These are phyloP conservation scores for Papilio polyxenes DNA, from an alignment of 1,140 invertebrate genomes.

Conservation along the genomic window DNA sequence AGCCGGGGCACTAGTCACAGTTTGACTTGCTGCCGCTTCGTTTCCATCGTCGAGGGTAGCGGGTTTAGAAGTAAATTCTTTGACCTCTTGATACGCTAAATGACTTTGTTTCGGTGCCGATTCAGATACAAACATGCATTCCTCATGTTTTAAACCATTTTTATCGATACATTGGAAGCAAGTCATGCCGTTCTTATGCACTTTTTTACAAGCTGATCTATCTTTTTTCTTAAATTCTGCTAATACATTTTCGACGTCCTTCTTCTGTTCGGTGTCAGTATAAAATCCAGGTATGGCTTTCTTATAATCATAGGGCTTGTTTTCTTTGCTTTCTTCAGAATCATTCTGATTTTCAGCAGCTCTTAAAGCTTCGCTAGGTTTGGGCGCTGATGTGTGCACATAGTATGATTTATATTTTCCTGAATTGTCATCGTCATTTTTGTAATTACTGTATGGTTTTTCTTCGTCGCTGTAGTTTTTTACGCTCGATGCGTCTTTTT, in stretches of 20 bases:
- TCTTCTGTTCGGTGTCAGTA: constrained; percentile 78
- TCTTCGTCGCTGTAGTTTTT: constrained; percentile 54
- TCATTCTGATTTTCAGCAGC: constrained; percentile 58
- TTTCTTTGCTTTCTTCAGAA: constrained; percentile 61
- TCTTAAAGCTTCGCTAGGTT: constrained; percentile 63
- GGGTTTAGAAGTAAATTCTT: constrained; percentile 79
- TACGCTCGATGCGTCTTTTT: constrained; percentile 56
- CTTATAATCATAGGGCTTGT: constrained; percentile 74
- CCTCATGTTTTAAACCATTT: constrained; percentile 85
- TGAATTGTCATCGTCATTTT: constrained; percentile 65
- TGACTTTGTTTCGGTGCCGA: constrained; percentile 82
- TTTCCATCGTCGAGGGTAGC: constrained; percentile 60
- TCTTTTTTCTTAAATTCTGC: constrained; percentile 86
- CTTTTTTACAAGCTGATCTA: constrained; percentile 85
- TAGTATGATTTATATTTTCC: constrained; percentile 78
- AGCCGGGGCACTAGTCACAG: constrained; percentile 65
- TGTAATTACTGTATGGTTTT: constrained; percentile 63
- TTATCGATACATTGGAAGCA: constrained; percentile 86
- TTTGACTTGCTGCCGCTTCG: constrained; percentile 75
- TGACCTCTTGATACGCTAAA: constrained; percentile 81
- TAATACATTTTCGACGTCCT: constrained; percentile 85
- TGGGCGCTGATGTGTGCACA: constrained; percentile 64
- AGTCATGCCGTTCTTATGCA: constrained; percentile 86
- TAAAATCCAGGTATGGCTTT: constrained; percentile 75
- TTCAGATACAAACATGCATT: constrained; percentile 87